phyloP scores from a whole-genome alignment of 2,888 invertebrate genomes.

The Pemphredon lugubris region DNA sequence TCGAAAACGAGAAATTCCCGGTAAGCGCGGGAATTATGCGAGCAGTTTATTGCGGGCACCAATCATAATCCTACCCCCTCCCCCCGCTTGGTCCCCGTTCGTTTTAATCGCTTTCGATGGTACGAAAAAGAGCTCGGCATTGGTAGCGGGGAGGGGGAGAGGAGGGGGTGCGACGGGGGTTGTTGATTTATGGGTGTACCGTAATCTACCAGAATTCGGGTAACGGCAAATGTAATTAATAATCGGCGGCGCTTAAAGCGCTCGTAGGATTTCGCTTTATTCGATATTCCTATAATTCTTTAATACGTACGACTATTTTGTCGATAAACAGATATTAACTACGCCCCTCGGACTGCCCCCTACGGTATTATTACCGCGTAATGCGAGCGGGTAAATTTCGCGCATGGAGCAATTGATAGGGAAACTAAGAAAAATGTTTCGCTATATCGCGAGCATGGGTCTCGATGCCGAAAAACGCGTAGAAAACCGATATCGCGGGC shows the following conservation, averaged over 20 bases:
- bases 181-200: slow-evolving; percentile 46
- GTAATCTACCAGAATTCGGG: slow-evolving; percentile 48
- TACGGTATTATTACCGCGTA: too few species aligned
- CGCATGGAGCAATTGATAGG: background rate
- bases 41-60: slow-evolving; percentile 65
- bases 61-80: slow-evolving; percentile 45
- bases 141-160: background rate
- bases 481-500: background rate
- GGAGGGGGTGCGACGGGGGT: background rate
- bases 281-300: slow-evolving; percentile 65
- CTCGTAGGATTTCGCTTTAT: slow-evolving; percentile 51
- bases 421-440: too few species aligned
- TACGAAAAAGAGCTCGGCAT: slow-evolving; percentile 46
- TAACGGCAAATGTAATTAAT: slow-evolving; percentile 59
- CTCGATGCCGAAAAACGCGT: background rate
- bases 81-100: slow-evolving; percentile 1
- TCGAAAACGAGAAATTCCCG: slow-evolving; percentile 45
- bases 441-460: background rate
- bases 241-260: slow-evolving; percentile 58
- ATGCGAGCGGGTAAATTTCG: too few species aligned
- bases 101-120: slow-evolving; percentile 65
- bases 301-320: slow-evolving; percentile 57
- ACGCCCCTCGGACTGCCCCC: too few species aligned
- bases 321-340: slow-evolving; percentile 54
- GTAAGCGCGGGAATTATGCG: slow-evolving; percentile 66